Conservation (phyloP, 2,888 invertebrate species). For the Ophion slaviceki region DNA sequence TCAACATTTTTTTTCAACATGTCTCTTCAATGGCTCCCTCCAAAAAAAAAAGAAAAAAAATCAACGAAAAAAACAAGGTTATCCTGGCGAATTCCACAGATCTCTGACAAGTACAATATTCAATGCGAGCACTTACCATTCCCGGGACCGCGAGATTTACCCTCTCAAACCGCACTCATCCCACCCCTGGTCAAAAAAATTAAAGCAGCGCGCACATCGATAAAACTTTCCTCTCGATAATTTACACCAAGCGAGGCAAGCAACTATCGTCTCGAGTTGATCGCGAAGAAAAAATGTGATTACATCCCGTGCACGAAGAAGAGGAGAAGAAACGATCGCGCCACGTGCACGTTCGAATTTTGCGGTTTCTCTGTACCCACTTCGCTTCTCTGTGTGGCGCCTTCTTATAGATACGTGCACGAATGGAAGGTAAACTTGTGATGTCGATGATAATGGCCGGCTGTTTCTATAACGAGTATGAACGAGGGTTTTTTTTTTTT, state of each 20-base stretch:
- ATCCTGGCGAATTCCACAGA: no score
- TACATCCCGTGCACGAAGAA: neutral
- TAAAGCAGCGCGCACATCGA: neutral
- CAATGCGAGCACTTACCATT: no score
- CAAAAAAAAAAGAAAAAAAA: neutral
- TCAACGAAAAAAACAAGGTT: no score
- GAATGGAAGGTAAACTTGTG: constrained; percentile 38
- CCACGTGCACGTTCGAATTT: neutral
- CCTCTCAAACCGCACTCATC: no score
- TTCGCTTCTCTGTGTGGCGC: neutral
- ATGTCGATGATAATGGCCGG: constrained; percentile 49
- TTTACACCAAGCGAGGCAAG: neutral
- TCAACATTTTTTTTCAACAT: neutral
- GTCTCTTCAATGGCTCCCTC: neutral
- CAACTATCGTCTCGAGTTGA: constrained; percentile 1
- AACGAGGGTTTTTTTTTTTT: constrained; percentile 13
- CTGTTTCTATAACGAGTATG: constrained; percentile 54
- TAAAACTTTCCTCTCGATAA: neutral
- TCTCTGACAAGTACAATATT: no score
- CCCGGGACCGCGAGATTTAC: no score
- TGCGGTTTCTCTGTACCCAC: neutral
- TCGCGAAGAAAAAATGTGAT: neutral
- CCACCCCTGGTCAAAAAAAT: no score
- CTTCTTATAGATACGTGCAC: neutral
- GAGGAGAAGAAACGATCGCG: neutral